phyloP scores from a whole-genome alignment of 2,797 vertebrate genomes.

The Steatocranus sp. region DNA sequence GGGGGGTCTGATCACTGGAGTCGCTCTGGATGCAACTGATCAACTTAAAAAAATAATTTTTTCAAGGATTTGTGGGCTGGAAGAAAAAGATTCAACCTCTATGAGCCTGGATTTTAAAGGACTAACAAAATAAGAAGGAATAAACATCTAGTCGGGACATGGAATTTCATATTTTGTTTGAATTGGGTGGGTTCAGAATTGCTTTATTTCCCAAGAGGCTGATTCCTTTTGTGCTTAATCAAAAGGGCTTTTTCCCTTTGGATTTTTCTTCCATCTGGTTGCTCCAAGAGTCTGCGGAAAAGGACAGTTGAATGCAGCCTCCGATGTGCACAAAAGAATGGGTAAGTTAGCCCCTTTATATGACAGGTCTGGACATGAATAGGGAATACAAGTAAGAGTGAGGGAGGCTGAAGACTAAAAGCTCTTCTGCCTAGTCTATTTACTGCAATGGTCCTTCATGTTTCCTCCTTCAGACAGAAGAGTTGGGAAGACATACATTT shows the following conservation, averaged over 20 bases:
- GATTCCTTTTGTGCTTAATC: constrained; percentile 79
- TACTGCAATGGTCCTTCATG: constrained; percentile 51
- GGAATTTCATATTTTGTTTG: constrained; percentile 80
- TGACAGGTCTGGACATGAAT: constrained; percentile 74
- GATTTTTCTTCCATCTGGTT: constrained; percentile 92
- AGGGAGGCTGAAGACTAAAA: constrained; percentile 56
- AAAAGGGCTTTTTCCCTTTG: constrained; percentile 86
- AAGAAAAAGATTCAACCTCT: constrained; percentile 35
- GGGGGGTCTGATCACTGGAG: constrained; percentile 51
- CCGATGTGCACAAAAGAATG: constrained; percentile 99
- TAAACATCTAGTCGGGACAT: constrained; percentile 71
- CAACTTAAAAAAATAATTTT: constrained; percentile 67
- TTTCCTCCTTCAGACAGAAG: constrained; percentile 6
- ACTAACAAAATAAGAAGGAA: constrained; percentile 49
- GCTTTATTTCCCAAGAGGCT: constrained; percentile 77
- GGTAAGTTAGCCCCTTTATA: constrained; percentile 92
- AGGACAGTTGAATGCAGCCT: constrained; percentile 99
- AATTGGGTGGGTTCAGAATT: constrained; percentile 71
- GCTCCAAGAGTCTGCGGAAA: constrained; percentile 86
- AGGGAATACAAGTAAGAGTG: constrained; percentile 65
- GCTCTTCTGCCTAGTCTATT: constrained; percentile 56
- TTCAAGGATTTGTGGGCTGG: constrained; percentile 63
- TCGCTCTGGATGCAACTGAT: constrained; percentile 74
- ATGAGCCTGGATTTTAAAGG: constrained; percentile 61
- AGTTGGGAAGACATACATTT: constrained; percentile 1